Evolutionary conservation across 2,797 vertebrate species (phyloP).

Genomic region (Eospalax fontanierii): DNA sequence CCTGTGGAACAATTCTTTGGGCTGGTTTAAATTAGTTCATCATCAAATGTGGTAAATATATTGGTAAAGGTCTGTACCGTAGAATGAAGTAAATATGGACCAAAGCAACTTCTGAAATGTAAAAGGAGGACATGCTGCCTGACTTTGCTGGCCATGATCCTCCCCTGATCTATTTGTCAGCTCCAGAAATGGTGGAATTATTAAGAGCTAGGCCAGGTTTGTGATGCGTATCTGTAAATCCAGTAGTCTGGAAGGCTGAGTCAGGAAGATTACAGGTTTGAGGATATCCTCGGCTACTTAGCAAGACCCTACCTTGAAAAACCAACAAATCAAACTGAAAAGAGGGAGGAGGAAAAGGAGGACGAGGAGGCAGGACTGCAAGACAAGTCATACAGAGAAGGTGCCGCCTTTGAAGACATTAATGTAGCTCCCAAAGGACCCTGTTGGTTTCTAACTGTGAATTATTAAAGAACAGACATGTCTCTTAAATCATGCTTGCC

Average conservation of each 20-base stretch:
- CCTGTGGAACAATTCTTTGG: conserved; percentile 85
- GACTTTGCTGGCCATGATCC: not conserved
- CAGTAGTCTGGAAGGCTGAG: not conserved
- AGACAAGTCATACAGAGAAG: no score
- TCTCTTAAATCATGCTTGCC: not conserved
- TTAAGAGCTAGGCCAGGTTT: not conserved
- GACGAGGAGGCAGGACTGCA: not conserved
- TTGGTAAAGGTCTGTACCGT: conserved; percentile 31
- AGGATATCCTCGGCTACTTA: not conserved
- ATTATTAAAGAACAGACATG: not conserved
- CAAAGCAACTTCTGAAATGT: conserved; percentile 56
- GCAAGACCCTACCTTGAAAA: not conserved
- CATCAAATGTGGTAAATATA: conserved; percentile 63
- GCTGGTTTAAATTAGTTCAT: conserved; percentile 85
- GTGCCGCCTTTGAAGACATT: not conserved
- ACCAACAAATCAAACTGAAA: not conserved
- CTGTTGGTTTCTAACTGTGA: not conserved
- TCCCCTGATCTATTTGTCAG: conserved; percentile 56
- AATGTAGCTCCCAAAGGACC: not conserved
- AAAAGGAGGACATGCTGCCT: not conserved
- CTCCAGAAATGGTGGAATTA: not conserved
- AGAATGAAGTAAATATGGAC: conserved; percentile 49
- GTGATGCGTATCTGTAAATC: not conserved
- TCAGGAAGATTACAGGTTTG: not conserved
- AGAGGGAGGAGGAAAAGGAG: not conserved